Evolutionary conservation across 2,888 invertebrate species (phyloP).

Genomic region (Dermolepida albohirtum): DNA sequence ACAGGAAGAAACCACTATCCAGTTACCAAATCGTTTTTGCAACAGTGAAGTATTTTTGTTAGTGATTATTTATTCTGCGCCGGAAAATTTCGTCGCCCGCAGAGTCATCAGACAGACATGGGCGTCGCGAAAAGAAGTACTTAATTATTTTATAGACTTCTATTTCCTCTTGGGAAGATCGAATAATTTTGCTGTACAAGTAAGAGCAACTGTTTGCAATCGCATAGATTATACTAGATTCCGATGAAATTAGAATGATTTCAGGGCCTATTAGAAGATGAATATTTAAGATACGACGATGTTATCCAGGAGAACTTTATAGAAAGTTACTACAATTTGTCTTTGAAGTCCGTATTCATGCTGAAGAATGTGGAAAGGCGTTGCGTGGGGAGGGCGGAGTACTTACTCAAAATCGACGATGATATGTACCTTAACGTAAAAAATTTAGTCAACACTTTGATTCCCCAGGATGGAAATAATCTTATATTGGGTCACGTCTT

Average conservation of each 20-base stretch:
- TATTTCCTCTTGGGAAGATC: slow-evolving; percentile 27
- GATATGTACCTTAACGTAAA: slow-evolving; percentile 87
- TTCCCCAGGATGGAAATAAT: neutral
- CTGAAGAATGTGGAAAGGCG: slow-evolving; percentile 82
- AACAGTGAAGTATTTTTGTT: neutral
- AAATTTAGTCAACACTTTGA: slow-evolving; percentile 66
- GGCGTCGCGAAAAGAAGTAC: slow-evolving; percentile 7
- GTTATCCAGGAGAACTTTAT: slow-evolving; percentile 85
- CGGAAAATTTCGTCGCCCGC: slow-evolving; percentile 10
- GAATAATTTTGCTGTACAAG: slow-evolving; percentile 1
- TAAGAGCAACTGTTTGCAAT: neutral
- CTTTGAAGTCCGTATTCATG: slow-evolving; percentile 86
- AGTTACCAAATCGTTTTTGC: slow-evolving; percentile 28
- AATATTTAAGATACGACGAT: slow-evolving; percentile 77
- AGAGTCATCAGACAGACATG: slow-evolving; percentile 25
- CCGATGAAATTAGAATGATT: slow-evolving; percentile 52
- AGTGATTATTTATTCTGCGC: slow-evolving; percentile 17
- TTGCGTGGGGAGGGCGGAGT: slow-evolving; percentile 70
- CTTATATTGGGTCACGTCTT: slow-evolving; percentile 9
- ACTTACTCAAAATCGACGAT: slow-evolving; percentile 87
- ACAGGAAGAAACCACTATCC: slow-evolving; percentile 13
- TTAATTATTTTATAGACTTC: slow-evolving; percentile 11
- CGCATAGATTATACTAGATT: neutral
- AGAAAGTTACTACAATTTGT: slow-evolving; percentile 89
- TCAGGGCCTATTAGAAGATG: slow-evolving; percentile 74